A percentile compares a stretch with the other conserved stretches of the same genome.
Conservation (phyloP, 2,113 vertebrate genomes). For the Brachypodius melanocephalos region DNA sequence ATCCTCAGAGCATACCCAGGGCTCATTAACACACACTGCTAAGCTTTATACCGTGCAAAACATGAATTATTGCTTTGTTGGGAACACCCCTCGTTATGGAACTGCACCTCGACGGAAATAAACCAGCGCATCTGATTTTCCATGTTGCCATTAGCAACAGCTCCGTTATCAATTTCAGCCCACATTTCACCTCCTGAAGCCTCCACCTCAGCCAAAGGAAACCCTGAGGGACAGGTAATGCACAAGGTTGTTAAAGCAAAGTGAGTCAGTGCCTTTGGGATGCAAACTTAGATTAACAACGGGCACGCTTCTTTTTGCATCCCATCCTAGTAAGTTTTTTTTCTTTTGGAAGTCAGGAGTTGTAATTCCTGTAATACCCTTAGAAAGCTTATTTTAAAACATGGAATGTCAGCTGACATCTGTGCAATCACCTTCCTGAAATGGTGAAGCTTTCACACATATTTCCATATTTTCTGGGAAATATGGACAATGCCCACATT, state of each 20-base stretch:
- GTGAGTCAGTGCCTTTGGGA: not conserved
- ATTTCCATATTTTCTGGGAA: not conserved
- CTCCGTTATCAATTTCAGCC: conserved; percentile 19
- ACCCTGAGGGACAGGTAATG: not conserved
- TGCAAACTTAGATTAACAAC: not conserved
- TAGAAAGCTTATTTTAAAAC: not conserved
- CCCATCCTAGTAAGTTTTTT: not conserved
- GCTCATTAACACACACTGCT: not conserved
- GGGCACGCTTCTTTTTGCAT: not conserved
- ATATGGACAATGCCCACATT: not conserved
- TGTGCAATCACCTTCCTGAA: not conserved
- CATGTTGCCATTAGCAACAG: conserved; percentile 29
- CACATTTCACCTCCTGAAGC: not conserved
- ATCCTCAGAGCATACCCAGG: not conserved
- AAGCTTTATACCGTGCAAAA: not conserved
- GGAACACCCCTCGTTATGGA: not conserved
- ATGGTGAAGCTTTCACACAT: not conserved
- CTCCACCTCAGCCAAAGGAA: not conserved
- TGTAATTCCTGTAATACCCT: not conserved
- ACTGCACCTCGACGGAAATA: not conserved
- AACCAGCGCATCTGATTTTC: not conserved
- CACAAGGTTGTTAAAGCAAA: not conserved
- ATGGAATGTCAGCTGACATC: not conserved
- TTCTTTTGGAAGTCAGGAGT: not conserved
- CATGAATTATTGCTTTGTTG: not conserved